Base-by-base conservation (phyloP, 1,140 invertebrate species). In the Drosophila guanche region DNA sequence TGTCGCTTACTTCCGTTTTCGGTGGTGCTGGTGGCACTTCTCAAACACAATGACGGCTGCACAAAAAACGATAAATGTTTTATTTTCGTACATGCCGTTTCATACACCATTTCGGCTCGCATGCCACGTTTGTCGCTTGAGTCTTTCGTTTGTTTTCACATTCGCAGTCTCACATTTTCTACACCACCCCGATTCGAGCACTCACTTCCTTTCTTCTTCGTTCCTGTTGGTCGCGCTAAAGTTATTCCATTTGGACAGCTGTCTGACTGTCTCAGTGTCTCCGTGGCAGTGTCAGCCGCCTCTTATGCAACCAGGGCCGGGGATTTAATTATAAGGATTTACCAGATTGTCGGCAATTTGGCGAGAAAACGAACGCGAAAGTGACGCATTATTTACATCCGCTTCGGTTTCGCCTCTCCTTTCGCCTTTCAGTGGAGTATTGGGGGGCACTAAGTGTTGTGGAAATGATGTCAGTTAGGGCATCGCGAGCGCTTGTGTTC, bases 301-400 rank as follows among this genome's bases (percentile, higher is more conserved):
- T 12, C 42, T 69, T 69, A 74, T 73, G 70, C 70, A 74, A 74
- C 70, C 69, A 12, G 68, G 52, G 68, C 25, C 68, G 56, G 69
- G 27, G 58, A 54, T 74, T 71, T 85, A 85, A 85, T 86, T 83
- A 86, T 86, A 85, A 85, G 80, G 80, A 86, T 86, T 86, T 74
- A 52, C 63, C 66, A n/a, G 66, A 69, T 69, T 69, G 66, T 69
- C 47, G 66, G 63, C 66, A 68, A 68, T 69, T 69, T 69, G 29
- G 66, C 51, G 62, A 25, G 63, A 67, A 67, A 60, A 54, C 67
- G 71, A 73, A 74, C 61, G 70, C 70, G 69, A 71, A 76, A 79
- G 65, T 84, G 67, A 66, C 73, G 61, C 65, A 86, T 80, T 80
- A 70, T 67, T 57, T 58, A 73, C 69, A 86, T 85, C 77, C 81